Percentiles rank a stretch among this genome's conserved stretches.
Conservation (phyloP, 2,888 invertebrate genomes). For the Catocala nupta region DNA sequence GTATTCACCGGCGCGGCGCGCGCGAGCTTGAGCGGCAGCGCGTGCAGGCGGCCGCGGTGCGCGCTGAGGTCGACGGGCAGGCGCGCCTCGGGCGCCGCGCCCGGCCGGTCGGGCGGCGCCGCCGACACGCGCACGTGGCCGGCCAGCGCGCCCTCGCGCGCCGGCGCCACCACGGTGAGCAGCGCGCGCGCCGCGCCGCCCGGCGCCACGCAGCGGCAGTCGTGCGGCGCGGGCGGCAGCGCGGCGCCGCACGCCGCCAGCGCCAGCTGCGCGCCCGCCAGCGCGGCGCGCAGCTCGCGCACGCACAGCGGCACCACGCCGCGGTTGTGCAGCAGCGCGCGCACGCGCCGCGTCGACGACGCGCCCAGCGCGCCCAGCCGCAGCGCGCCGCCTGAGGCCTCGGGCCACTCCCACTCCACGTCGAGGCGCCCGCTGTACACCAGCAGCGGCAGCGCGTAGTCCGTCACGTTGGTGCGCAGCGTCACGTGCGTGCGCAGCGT, state of each 20-base stretch:
- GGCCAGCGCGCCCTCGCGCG: conserved; percentile 52
- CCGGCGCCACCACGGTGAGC: conserved; percentile 64
- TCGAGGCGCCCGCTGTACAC: conserved; percentile 78
- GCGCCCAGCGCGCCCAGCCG: conserved; percentile 90
- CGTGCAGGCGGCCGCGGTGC: conserved; percentile 45
- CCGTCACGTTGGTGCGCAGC: conserved; percentile 82
- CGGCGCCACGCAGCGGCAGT: conserved; percentile 51
- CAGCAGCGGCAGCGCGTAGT: conserved; percentile 78
- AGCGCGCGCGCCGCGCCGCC: conserved; percentile 42
- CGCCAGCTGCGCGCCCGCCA: conserved; percentile 25
- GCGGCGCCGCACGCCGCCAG: conserved; percentile 16
- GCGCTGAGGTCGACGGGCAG: conserved; percentile 13
- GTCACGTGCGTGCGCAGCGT: conserved; percentile 50
- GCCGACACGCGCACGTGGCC: conserved; percentile 45
- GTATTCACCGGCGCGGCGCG: conserved; percentile 58
- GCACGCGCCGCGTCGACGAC: conserved; percentile 89
- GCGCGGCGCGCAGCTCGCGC: conserved; percentile 39
- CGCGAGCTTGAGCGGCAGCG: conserved; percentile 44
- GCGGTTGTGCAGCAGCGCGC: conserved; percentile 77
- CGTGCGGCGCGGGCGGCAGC: conserved; percentile 17
- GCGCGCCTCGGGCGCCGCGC: conserved; percentile 32
- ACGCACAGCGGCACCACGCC: conserved; percentile 66
- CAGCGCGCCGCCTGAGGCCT: conserved; percentile 66
- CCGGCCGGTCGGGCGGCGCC: conserved; percentile 37
- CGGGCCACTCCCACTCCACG: conserved; percentile 77